These are phyloP conservation scores for Caranx melampygus DNA, from an alignment of 2,113 vertebrate genomes.

Conservation along the genomic window DNA sequence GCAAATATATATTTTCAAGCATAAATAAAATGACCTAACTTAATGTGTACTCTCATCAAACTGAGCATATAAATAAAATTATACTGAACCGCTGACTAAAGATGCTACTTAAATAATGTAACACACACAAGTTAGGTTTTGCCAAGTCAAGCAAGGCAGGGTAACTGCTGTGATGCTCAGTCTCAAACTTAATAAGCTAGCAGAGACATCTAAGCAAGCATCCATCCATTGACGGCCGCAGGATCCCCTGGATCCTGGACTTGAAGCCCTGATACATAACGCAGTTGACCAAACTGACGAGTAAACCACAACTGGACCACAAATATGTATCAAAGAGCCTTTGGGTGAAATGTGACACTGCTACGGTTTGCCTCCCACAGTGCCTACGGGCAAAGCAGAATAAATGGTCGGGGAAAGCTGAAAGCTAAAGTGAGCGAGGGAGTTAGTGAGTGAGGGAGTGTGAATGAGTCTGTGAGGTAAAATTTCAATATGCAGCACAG, in stretches of 20 bases:
- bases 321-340: constrained; percentile 60
- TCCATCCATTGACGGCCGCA: constrained; percentile 25
- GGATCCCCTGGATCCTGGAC: constrained; percentile 31
- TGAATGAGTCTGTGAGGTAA: not conserved
- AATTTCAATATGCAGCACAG: not conserved
- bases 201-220: constrained; percentile 35
- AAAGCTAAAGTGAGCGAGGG: constrained; percentile 34
- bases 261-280: constrained; percentile 47
- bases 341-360: constrained; percentile 74
- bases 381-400: constrained; percentile 50
- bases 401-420: constrained; percentile 66
- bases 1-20: not conserved
- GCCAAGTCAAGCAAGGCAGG: constrained; percentile 19
- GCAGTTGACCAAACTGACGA: constrained; percentile 58
- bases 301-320: constrained; percentile 76
- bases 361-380: constrained; percentile 62
- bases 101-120: not conserved
- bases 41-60: no score
- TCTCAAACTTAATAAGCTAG: constrained; percentile 28
- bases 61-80: no score
- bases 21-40: not conserved
- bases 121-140: not conserved
- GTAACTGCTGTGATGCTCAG: constrained; percentile 10
- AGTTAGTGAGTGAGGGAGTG: constrained; percentile 17
- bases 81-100: not conserved